phyloP scores from a whole-genome alignment of 2,797 vertebrate genomes.

The Bothrops alternatus region DNA sequence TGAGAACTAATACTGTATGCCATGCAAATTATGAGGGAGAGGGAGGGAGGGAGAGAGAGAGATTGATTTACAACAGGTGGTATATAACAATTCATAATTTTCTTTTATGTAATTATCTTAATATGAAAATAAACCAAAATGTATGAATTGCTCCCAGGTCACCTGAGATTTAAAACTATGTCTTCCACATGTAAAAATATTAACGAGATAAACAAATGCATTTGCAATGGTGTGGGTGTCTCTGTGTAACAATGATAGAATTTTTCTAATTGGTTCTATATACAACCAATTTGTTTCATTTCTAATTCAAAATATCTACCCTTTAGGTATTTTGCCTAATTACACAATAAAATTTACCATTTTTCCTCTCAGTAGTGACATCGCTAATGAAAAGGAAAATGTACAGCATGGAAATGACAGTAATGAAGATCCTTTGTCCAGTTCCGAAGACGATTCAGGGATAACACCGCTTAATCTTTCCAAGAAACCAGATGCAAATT shows the following conservation, averaged over 20 bases:
- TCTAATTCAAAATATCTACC: background rate
- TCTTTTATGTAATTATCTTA: background rate
- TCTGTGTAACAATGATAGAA: background rate
- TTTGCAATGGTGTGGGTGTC: background rate
- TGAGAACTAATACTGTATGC: too few species aligned
- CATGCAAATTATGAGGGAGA: background rate
- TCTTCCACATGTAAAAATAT: background rate
- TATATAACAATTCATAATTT: background rate
- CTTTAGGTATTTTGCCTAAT: background rate
- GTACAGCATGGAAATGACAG: background rate
- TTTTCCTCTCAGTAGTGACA: conserved; percentile 61
- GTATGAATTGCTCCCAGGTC: background rate
- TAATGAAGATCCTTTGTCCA: background rate
- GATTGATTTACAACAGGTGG: background rate
- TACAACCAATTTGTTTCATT: background rate
- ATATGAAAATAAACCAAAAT: background rate
- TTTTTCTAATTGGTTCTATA: background rate
- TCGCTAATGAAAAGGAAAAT: conserved; percentile 42
- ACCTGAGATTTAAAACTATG: background rate
- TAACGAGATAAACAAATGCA: background rate
- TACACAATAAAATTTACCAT: conserved; percentile 11
- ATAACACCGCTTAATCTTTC: conserved; percentile 90
- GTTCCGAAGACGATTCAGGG: conserved; percentile 61
- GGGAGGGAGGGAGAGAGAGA: background rate
- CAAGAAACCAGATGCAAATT: conserved; percentile 71